Evolutionary conservation across 1,140 invertebrate species (phyloP), one percentile per base, ranked within the genome.

Genomic region (Lasioglossum baleicum): DNA sequence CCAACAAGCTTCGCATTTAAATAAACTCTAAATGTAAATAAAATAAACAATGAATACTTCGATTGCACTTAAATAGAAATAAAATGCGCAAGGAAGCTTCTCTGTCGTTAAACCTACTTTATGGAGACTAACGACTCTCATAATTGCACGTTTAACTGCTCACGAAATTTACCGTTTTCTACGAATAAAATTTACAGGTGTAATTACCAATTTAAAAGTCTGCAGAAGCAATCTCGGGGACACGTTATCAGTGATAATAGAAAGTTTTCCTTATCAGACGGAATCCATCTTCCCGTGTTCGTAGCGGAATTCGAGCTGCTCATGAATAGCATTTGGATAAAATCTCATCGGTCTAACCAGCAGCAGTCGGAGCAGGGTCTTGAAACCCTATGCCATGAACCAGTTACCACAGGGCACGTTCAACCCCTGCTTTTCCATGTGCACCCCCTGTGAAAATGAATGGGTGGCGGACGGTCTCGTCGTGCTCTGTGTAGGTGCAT

Each of bases 271-370:
- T 83, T 76, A 81, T 81, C 51, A 2, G 44, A 56, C 53, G 61
- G 4, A 13, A 8, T 68, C 42, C 8, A 88, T 88, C 77, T 76
- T 75, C 61, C 61, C 64, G 63, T 63, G 82, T 56, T 68, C 35
- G 26, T 73, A 20, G 7, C 13, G 56, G 68, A 53, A 71, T 35
- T 72, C 48, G 64, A 22, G 71, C 66, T 63, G 40, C 83, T 90
- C 90, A 90, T 90, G 89, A 91, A 91, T 90, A 90, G 75, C 85
- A 90, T 91, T 90, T 88, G 89, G 87, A 91, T 91, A 91, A 88
- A 90, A 91, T 89, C 89, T 91, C 88, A 87, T 91, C 84, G 82
- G 86, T 86, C 69, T 83, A 86, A 65, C 72, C 56, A 64, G 7
- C 56, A 64, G 7, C 61, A 5, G 22, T n/a, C 40, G 35, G 35